Percentiles rank a stretch among this genome's conserved stretches.
Conservation (phyloP, 2,888 invertebrate species). For the Lasioglossum pauxillum region DNA sequence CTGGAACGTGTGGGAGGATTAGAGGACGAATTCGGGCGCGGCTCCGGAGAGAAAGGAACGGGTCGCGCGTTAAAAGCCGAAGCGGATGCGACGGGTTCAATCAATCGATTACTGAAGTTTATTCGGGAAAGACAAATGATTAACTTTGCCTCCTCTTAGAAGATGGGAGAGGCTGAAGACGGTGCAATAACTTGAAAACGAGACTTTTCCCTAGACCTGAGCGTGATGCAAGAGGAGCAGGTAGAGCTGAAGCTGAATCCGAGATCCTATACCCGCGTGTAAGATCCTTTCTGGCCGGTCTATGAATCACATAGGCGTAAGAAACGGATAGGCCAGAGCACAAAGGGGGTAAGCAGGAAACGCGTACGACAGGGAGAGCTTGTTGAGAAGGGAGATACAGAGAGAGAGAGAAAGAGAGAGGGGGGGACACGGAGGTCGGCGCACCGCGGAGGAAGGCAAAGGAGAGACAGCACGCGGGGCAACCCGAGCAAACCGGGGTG, state of each 20-base stretch:
- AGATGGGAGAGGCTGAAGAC: neutral
- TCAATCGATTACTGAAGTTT: constrained; percentile 53
- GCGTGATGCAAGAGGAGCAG: constrained; percentile 51
- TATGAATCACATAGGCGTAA: constrained; percentile 70
- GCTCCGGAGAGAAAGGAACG: constrained; percentile 64
- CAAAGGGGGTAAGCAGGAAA: constrained; percentile 56
- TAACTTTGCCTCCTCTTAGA: neutral
- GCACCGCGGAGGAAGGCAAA: constrained; percentile 56
- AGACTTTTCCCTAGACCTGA: constrained; percentile 32
- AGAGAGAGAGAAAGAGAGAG: constrained; percentile 36
- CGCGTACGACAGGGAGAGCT: constrained; percentile 28
- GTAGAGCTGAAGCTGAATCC: constrained; percentile 36
- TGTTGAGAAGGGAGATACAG: constrained; percentile 8
- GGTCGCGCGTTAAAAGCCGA: constrained; percentile 58
- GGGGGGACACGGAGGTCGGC: constrained; percentile 59
- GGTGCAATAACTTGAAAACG: neutral
- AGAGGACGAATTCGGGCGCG: constrained; percentile 68
- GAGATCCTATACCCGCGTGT: constrained; percentile 58
- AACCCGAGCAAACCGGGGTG: constrained; percentile 74
- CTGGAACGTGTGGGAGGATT: constrained; percentile 17
- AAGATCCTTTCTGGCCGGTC: constrained; percentile 61
- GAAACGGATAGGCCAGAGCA: constrained; percentile 53
- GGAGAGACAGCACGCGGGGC: constrained; percentile 57
- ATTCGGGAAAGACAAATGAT: neutral
- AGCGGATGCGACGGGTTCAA: constrained; percentile 63